A percentile compares a stretch with the other conserved stretches of the same genome.
phyloP scores from a whole-genome alignment of 2,888 invertebrate species.

The Stomorhina lunata region DNA sequence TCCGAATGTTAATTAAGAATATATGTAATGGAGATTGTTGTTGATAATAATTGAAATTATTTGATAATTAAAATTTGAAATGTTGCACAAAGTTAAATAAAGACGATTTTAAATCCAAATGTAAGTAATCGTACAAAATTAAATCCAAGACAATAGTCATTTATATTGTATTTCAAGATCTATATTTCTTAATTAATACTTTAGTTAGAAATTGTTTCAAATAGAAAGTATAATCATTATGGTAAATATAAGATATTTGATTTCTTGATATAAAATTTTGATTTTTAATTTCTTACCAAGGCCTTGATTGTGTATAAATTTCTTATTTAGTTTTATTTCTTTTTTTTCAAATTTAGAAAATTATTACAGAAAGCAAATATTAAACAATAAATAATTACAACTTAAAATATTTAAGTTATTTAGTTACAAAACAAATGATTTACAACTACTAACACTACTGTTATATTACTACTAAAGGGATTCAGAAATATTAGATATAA shows the following conservation, averaged over 20 bases:
- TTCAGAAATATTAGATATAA: not conserved
- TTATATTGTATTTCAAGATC: too few species aligned
- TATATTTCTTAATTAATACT: too few species aligned
- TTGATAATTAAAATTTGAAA: too few species aligned
- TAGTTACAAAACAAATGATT: constrained; percentile 43
- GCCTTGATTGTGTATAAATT: not conserved
- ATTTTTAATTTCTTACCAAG: not conserved
- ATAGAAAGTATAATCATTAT: too few species aligned
- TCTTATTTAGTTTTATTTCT: constrained; percentile 7
- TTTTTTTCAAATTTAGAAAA: not conserved
- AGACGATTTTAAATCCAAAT: too few species aligned
- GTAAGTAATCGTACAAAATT: too few species aligned
- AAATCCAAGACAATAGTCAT: too few species aligned
- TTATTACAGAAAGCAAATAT: constrained; percentile 15
- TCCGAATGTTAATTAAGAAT: too few species aligned
- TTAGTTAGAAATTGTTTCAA: too few species aligned
- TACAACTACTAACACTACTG: constrained; percentile 20
- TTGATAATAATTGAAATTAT: too few species aligned
- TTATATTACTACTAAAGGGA: not conserved
- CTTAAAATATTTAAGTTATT: constrained; percentile 20
- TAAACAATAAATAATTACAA: constrained; percentile 8
- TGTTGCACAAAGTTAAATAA: too few species aligned
- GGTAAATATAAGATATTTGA: not conserved
- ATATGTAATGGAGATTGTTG: too few species aligned
- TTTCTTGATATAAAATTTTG: not conserved